Base-by-base conservation (phyloP, 2,888 invertebrate species). In the Orthosia cruda region DNA sequence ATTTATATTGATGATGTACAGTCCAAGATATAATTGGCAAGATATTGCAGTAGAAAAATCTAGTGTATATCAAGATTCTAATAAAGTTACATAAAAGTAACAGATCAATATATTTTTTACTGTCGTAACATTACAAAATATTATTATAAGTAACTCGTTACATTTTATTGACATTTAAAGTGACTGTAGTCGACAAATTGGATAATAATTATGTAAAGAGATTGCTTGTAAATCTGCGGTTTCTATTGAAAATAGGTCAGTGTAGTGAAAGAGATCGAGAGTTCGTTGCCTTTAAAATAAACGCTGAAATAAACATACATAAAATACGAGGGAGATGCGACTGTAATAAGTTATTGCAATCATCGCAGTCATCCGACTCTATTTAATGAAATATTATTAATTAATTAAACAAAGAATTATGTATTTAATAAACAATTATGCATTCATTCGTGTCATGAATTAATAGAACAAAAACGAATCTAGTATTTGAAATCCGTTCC, bases 131-230 rank as follows among this genome's bases (percentile, higher is more conserved):
- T 80, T 77, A 68, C 74, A 55, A 71, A 84, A 84, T 72, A 68
- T 15, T 40, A n/a, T n/a, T 58, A 20, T 65, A 7, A 47, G 1
- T 65, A 62, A 63, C 59, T 59, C 12, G 12, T n/a, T 54, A 58
- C 70, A 71, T 26, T 72, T 71, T 57, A 64, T 61, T 80, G 73
- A 80, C 71, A 83, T 77, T 85, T 77, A 20, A 58, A 75, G 40
- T 32, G n/a, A 40, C 52, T 59, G 68, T 62, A 57, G 74, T 64
- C 55, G 67, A 16, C 11, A 15, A 76, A 74, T 69, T 77, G 61
- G 55, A 64, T 66, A 66, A 71, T 69, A 71, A 71, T 80, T 69
- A 64, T n/a, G 57, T 71, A 75, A 83, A 80, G 26, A 54, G 12
- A 40, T 64, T 69, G 40, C 26, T 67, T 0, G 23, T 66, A 49